Evolutionary conservation across 1,140 invertebrate species (phyloP).

Genomic region (Drosophila seguyi): DNA sequence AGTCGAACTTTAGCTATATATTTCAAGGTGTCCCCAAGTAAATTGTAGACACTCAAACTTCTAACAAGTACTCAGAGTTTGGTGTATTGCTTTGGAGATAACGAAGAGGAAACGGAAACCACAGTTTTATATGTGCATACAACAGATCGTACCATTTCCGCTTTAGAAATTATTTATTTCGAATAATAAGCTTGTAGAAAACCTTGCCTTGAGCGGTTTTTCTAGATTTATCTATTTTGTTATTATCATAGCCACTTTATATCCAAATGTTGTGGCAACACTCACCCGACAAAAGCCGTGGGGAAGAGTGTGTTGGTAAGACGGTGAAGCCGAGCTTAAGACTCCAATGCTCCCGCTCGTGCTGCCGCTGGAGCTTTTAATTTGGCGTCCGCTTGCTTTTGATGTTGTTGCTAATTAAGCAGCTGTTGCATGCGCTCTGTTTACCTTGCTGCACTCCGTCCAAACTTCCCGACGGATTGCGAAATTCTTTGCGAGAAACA

Average conservation of each 20-base stretch:
- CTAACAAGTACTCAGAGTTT: too few species aligned
- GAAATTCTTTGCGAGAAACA: neutral
- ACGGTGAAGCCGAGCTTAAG: conserved; percentile 47
- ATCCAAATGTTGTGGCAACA: neutral
- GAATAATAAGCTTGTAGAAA: too few species aligned
- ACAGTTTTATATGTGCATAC: neutral
- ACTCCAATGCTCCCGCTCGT: conserved; percentile 39
- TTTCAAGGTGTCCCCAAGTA: neutral
- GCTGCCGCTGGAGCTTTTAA: conserved; percentile 37
- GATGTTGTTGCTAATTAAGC: conserved; percentile 34
- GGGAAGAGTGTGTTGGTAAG: neutral
- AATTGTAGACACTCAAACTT: neutral
- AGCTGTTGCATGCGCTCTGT: conserved; percentile 64
- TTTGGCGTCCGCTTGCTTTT: conserved; percentile 17
- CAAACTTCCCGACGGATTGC: conserved; percentile 6
- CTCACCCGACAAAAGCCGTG: conserved; percentile 31
- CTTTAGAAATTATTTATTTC: neutral
- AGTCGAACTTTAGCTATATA: neutral
- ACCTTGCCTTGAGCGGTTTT: too few species aligned
- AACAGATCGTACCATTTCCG: neutral
- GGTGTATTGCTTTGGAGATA: too few species aligned
- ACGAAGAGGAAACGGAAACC: neutral
- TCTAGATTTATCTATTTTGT: neutral
- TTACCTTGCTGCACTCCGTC: conserved; percentile 29
- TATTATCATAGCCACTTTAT: neutral